Evolutionary conservation across 1,140 invertebrate species (phyloP).

Genomic region (Lanistes nyassanus): DNA sequence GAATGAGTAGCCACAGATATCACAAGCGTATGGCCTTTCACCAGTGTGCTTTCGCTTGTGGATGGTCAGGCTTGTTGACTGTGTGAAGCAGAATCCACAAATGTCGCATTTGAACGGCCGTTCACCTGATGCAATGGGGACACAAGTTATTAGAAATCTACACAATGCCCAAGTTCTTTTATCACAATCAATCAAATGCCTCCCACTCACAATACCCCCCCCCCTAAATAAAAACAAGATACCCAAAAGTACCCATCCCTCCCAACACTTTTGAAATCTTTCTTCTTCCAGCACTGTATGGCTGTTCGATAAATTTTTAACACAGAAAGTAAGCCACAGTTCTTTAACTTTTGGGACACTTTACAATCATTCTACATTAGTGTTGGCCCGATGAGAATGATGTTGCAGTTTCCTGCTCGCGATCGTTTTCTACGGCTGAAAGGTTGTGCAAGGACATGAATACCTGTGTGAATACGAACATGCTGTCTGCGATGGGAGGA

Average conservation of each 20-base stretch:
- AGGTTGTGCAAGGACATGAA: slow-evolving; percentile 24
- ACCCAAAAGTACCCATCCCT: slow-evolving; percentile 55
- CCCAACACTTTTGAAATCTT: slow-evolving; percentile 36
- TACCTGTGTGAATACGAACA: slow-evolving; percentile 15
- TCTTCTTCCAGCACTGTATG: slow-evolving; percentile 40
- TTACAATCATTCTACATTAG: too few relatives aligned
- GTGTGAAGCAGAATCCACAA: slow-evolving; percentile 86
- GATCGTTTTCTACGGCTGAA: too few relatives aligned
- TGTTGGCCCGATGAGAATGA: too few relatives aligned
- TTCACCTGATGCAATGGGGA: not conserved
- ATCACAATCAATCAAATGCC: too few relatives aligned
- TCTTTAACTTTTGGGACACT: too few relatives aligned
- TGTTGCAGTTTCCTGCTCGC: too few relatives aligned
- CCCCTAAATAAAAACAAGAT: too few relatives aligned
- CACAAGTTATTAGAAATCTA: too few relatives aligned
- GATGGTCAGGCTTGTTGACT: slow-evolving; percentile 85
- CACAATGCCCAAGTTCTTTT: too few relatives aligned
- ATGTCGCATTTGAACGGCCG: slow-evolving; percentile 72
- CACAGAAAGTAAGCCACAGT: too few relatives aligned
- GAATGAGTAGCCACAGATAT: slow-evolving; percentile 89
- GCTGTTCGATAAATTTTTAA: too few relatives aligned
- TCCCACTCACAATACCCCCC: too few relatives aligned
- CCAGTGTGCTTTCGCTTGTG: slow-evolving; percentile 74
- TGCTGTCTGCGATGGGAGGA: not conserved
- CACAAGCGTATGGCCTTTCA: slow-evolving; percentile 88